These are phyloP conservation scores for Alentia gelatinosa DNA, from an alignment of 2,888 invertebrate genomes.

Conservation along the genomic window DNA sequence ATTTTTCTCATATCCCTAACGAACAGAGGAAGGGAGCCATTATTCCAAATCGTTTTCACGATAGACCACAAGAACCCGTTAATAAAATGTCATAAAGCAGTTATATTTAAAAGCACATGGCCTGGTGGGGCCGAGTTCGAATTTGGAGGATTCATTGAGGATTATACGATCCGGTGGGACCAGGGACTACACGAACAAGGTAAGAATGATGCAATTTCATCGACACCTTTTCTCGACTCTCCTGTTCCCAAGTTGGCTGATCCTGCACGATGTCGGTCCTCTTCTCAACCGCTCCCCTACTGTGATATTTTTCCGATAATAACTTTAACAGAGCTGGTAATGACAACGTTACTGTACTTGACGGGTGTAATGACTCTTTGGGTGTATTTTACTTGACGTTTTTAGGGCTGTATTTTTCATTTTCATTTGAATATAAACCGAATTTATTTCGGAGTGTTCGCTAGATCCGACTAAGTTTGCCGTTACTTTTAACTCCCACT, in stretches of 20 bases:
- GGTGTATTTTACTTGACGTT: not conserved
- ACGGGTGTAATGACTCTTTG: not conserved
- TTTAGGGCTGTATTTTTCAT: not conserved
- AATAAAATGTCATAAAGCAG: constrained; percentile 1
- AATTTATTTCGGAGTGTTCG: not conserved
- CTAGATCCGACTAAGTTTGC: not conserved
- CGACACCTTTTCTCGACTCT: not conserved
- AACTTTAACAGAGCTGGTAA: not conserved
- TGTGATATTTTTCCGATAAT: not conserved
- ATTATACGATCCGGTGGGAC: constrained; percentile 6
- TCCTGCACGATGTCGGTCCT: not conserved
- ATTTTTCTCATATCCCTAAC: not conserved
- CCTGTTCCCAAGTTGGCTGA: not conserved
- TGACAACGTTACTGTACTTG: not conserved
- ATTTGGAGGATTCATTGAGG: constrained; percentile 12
- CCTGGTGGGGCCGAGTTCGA: not conserved
- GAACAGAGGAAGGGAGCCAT: constrained; percentile 2
- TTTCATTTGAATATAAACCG: not conserved
- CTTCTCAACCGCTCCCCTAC: not conserved
- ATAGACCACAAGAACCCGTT: not conserved
- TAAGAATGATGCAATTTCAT: not conserved
- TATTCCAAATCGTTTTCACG: constrained; percentile 31
- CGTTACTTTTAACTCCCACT: constrained; percentile 23
- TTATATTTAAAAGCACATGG: not conserved
- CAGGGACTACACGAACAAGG: not conserved